A percentile compares a stretch with the other conserved stretches of the same genome.
Conservation (phyloP, 1,140 invertebrate species). For the Lasioglossum baleicum region DNA sequence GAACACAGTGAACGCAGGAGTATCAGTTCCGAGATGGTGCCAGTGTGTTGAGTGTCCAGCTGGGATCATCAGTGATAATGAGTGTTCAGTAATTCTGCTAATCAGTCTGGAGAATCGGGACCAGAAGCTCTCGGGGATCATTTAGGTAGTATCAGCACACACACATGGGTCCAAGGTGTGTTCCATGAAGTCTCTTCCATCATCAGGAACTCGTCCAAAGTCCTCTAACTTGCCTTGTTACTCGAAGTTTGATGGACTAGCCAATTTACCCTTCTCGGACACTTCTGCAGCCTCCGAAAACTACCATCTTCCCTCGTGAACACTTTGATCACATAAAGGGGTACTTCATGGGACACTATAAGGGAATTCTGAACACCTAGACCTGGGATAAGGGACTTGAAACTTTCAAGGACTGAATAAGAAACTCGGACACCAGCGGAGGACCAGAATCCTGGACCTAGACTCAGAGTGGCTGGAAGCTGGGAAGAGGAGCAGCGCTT, state of each 20-base stretch:
- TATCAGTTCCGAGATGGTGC: too few relatives aligned
- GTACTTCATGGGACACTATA: rapidly evolving
- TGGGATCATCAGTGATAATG: not conserved
- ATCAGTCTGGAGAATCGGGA: too few relatives aligned
- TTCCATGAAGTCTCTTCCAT: not conserved
- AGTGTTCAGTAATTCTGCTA: not conserved
- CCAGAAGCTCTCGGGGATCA: not conserved
- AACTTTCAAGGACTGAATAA: too few relatives aligned
- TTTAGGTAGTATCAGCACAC: not conserved
- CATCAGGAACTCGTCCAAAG: not conserved
- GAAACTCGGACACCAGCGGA: too few relatives aligned
- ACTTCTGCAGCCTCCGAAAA: too few relatives aligned
- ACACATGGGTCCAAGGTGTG: not conserved
- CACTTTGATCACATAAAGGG: not conserved
- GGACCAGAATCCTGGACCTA: too few relatives aligned
- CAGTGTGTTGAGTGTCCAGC: too few relatives aligned
- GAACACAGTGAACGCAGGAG: too few relatives aligned
- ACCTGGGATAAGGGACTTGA: too few relatives aligned
- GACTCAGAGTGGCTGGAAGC: too few relatives aligned
- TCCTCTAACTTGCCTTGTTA: not conserved
- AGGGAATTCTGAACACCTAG: not conserved
- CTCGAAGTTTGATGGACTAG: not conserved
- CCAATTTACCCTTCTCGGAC: not conserved
- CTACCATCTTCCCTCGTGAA: not conserved
- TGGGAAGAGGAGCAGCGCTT: too few relatives aligned